Conservation (phyloP, 2,797 vertebrate species). For the Peromyscus melanophrys region DNA sequence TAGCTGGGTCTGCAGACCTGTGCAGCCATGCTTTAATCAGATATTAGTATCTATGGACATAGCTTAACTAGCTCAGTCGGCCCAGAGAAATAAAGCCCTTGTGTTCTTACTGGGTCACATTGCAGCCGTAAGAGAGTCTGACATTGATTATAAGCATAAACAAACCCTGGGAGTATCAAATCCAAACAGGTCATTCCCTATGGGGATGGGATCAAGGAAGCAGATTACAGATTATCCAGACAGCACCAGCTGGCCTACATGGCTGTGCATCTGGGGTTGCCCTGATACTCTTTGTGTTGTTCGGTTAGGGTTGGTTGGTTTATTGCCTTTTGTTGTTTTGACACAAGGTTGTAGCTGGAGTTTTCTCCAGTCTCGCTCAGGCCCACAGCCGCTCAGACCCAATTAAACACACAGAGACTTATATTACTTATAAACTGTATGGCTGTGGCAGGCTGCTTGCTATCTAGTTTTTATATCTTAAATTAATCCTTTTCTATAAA, state of each 20-base stretch:
- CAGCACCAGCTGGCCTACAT: too few species aligned
- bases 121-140: neutral
- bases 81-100: neutral
- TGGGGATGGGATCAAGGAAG: neutral
- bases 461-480: too few species aligned
- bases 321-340: neutral
- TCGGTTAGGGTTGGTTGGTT: neutral
- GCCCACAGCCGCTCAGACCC: too few species aligned
- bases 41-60: neutral
- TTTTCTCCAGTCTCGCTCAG: too few species aligned
- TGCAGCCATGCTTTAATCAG: neutral
- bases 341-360: neutral
- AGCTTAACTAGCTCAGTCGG: conserved; percentile 4
- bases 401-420: too few species aligned
- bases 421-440: too few species aligned
- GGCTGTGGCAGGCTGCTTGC: too few species aligned
- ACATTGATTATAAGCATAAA: neutral
- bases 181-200: neutral
- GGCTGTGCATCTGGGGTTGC: neutral
- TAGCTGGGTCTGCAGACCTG: neutral
- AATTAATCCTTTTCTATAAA: too few species aligned
- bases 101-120: neutral
- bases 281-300: neutral
- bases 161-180: neutral
- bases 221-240: neutral